phyloP scores from a whole-genome alignment of 1,140 invertebrate genomes.

The Lordiphosa stackelbergi region DNA sequence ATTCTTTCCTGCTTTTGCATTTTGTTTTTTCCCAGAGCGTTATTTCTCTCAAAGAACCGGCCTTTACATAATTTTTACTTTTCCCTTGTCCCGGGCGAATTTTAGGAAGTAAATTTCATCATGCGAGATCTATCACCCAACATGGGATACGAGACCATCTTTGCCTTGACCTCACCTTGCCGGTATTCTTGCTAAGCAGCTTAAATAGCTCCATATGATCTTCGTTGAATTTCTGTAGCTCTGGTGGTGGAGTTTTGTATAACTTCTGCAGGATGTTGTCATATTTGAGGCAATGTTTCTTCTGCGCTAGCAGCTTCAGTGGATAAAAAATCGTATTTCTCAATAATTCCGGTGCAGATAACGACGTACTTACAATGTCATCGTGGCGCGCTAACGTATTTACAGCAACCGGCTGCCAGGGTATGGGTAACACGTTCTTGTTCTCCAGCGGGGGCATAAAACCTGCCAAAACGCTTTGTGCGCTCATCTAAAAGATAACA shows the following conservation, averaged over 20 bases:
- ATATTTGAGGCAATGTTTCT: conserved; percentile 82
- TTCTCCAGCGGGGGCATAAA: conserved; percentile 85
- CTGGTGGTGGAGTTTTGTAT: conserved; percentile 68
- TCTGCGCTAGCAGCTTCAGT: conserved; percentile 80
- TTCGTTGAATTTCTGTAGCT: conserved; percentile 79
- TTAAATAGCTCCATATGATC: conserved; percentile 82
- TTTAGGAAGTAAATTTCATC: too few species aligned
- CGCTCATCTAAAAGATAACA: conserved; percentile 84
- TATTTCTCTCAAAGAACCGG: too few species aligned
- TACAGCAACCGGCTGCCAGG: conserved; percentile 93
- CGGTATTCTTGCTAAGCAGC: conserved; percentile 82
- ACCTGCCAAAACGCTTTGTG: conserved; percentile 87
- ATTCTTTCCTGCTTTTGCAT: too few species aligned
- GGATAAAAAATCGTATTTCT: too few species aligned
- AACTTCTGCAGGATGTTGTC: conserved; percentile 80
- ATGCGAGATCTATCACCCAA: too few species aligned
- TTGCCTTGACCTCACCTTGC: conserved; percentile 66
- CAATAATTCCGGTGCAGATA: too few species aligned
- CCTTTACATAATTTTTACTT: too few species aligned
- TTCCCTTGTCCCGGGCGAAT: too few species aligned
- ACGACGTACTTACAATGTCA: conserved; percentile 82
- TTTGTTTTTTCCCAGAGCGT: too few species aligned
- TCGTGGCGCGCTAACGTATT: conserved; percentile 83
- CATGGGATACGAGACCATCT: too few species aligned
- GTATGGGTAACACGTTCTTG: conserved; percentile 85